Percentiles rank a stretch among this genome's conserved stretches.
These are phyloP conservation scores for Leptodactylus fuscus DNA, from an alignment of 2,113 vertebrate species.

Conservation along the genomic window DNA sequence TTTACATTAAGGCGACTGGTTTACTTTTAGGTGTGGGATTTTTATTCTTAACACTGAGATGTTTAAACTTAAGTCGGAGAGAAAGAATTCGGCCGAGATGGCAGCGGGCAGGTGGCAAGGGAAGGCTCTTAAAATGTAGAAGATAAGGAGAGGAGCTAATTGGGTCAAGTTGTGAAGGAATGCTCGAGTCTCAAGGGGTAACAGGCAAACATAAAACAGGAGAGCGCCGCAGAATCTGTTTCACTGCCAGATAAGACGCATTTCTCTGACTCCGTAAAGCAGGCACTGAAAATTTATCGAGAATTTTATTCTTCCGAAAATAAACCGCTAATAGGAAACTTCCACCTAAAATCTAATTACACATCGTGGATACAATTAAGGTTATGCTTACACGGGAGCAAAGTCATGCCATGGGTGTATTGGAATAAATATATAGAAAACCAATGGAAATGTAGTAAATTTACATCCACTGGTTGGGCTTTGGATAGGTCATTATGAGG, in stretches of 20 bases:
- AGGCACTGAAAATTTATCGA: background rate
- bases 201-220: background rate
- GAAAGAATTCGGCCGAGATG: background rate
- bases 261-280: background rate
- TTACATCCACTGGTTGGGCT: no score
- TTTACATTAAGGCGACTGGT: conserved; percentile 45
- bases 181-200: background rate
- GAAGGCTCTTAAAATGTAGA: background rate
- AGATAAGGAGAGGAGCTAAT: conserved; percentile 51
- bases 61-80: conserved; percentile 10
- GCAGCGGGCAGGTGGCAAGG: conserved; percentile 10
- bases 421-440: no score
- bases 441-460: no score
- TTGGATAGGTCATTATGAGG: no score
- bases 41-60: conserved; percentile 12
- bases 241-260: background rate
- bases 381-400: no score
- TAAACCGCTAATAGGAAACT: no score
- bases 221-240: background rate
- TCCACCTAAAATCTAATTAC: no score
- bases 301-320: background rate
- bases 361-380: no score
- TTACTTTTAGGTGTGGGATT: conserved; percentile 44
- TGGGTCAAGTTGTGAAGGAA: conserved; percentile 45
- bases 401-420: no score